Evolutionary conservation across 1,140 invertebrate genomes (phyloP), one percentile per base, ranked within the genome.

Genomic region (Drosophila kohkoa): DNA sequence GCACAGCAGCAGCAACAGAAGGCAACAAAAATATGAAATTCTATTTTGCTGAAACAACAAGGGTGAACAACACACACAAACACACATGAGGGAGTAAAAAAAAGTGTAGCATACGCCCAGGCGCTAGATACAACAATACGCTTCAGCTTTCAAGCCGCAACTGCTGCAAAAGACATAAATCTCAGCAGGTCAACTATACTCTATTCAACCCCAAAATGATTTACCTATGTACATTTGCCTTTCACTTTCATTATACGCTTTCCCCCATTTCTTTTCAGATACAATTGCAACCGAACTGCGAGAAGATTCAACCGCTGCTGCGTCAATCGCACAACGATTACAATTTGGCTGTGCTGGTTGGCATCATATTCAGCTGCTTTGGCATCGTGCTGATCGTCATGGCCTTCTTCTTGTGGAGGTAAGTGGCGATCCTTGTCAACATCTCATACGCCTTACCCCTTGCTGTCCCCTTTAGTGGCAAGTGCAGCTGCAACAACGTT

Each of bases 401-500:
- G 81, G 95, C 95, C 55, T 95, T 97, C 91, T 93, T 97, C 64
- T 92, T 97, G 28, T 97, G 96, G 96, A 96, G 96, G 96, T 96
- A 94, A 94, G 94, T 94, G 77, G 91, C 72, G 91, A 52, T 86
- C 79, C 66, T 30, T 54, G 35, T 41, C 32, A 11, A 20, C 16
- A 41, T 16, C 15, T 15, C 8, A 1, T 11, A 10, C 30, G 13
- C 10, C 25, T 30, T 52, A 0, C 49, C 25, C 25, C 49, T 10
- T 11, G 43, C 16, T 30, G 7, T 5, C 48, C 35, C 57, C 20
- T 51, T 13, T 35, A n/a, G 13, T 16, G 45, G 52, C 79, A 82
- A 75, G 75, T 75, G 75, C 57, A 43, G 75, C 49, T 59, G 74
- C 79, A 48, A 45, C 35, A 10, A 43, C 41, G 46, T 48, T 48